Conservation (phyloP, 2,888 invertebrate species). For the Lasioglossum pauxillum region DNA sequence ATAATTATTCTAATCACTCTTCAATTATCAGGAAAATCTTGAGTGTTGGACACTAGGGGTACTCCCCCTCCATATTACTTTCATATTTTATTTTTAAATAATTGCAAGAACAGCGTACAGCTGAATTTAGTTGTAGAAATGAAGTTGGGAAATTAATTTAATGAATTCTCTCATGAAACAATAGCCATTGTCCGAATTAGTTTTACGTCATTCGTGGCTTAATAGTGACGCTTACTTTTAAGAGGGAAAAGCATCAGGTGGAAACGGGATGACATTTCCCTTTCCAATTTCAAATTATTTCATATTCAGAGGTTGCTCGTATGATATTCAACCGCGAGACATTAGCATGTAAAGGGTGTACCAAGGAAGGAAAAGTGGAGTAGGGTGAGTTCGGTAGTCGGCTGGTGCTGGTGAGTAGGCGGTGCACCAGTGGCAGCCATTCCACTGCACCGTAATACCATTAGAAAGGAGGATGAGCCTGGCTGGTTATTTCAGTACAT, state of each 20-base stretch:
- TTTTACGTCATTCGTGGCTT: constrained; percentile 14
- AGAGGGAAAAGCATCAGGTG: constrained; percentile 54
- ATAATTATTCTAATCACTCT: too few relatives aligned
- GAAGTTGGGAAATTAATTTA: not conserved
- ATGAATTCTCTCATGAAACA: not conserved
- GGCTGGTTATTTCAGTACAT: constrained; percentile 13
- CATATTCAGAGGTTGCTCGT: constrained; percentile 76
- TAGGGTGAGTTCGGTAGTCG: constrained; percentile 27
- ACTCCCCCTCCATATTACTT: too few relatives aligned
- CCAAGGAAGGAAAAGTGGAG: constrained; percentile 60
- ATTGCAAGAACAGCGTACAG: not conserved
- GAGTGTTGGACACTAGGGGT: too few relatives aligned
- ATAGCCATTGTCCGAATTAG: constrained; percentile 20
- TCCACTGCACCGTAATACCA: constrained; percentile 68
- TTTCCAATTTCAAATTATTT: constrained; percentile 74
- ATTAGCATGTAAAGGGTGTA: constrained; percentile 79
- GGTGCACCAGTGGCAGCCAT: constrained; percentile 44
- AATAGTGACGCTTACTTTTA: constrained; percentile 8
- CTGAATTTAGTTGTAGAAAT: not conserved
- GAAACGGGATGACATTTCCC: constrained; percentile 65
- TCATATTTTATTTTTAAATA: not conserved
- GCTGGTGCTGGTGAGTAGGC: constrained; percentile 12
- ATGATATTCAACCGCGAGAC: constrained; percentile 72
- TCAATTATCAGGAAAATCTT: too few relatives aligned
- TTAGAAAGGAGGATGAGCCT: constrained; percentile 56